phyloP scores from a whole-genome alignment of 1,140 invertebrate genomes.

The Ceratosolen fusciceps region DNA sequence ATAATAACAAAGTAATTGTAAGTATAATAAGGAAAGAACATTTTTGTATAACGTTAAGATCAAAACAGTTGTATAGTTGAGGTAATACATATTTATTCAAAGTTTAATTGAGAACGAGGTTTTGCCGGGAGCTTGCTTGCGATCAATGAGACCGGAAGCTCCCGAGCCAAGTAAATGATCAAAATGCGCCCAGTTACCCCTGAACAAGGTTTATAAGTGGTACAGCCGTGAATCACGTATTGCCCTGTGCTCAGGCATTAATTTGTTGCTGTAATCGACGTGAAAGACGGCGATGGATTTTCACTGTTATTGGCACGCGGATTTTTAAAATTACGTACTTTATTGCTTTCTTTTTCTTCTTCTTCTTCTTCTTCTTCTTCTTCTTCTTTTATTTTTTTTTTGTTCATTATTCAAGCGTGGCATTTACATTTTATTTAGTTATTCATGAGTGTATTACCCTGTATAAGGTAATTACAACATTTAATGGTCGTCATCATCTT shows the following conservation, averaged over 20 bases:
- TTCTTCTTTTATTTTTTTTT: background rate
- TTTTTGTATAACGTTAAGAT: slow-evolving; percentile 36
- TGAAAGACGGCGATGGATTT: slow-evolving; percentile 22
- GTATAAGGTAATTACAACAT: too few relatives aligned
- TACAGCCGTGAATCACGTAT: slow-evolving; percentile 10
- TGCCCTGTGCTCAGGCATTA: background rate
- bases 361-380: background rate
- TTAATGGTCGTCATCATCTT: too few relatives aligned
- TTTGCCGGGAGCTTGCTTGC: background rate
- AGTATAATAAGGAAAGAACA: slow-evolving; percentile 30
- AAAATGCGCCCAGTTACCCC: background rate
- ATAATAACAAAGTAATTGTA: too few relatives aligned
- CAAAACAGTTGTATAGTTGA: slow-evolving; percentile 36
- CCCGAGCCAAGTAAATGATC: too few relatives aligned
- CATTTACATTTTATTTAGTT: too few relatives aligned
- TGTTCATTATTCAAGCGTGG: too few relatives aligned
- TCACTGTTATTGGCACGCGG: slow-evolving; percentile 10
- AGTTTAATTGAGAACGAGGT: background rate
- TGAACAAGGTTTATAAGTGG: slow-evolving; percentile 3
- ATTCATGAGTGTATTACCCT: too few relatives aligned
- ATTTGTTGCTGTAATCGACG: slow-evolving; percentile 29
- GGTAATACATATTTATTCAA: slow-evolving; percentile 25
- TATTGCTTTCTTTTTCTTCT: slow-evolving; percentile 6
- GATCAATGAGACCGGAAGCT: too few relatives aligned
- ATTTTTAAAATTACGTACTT: slow-evolving; percentile 15